Evolutionary conservation across 23 tunicate species (phyloP).

Genomic region (Aplidium turbinatum): DNA sequence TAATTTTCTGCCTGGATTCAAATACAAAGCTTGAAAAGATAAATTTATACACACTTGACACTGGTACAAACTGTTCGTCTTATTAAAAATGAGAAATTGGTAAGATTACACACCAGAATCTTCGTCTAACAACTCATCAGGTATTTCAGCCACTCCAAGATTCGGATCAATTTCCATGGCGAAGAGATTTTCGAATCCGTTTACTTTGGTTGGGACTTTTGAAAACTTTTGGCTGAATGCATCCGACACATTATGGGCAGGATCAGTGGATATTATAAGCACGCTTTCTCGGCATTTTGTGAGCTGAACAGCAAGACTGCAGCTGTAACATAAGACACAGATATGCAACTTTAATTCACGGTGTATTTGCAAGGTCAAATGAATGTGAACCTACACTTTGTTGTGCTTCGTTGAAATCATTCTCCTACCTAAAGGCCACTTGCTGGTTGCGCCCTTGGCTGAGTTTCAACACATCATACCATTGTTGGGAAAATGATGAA

Average conservation of each 20-base stretch:
- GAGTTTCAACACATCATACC: too few relatives aligned
- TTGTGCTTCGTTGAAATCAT: too few relatives aligned
- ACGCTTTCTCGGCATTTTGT: constrained; percentile 77
- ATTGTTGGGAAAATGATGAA: too few relatives aligned
- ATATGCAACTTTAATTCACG: neutral
- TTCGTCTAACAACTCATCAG: constrained; percentile 82
- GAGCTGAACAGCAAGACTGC: constrained; percentile 88
- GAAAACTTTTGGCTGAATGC: constrained; percentile 96
- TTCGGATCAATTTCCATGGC: constrained; percentile 99
- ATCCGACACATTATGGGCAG: constrained; percentile 97
- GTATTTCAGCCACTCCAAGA: constrained; percentile 86
- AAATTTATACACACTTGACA: too few relatives aligned
- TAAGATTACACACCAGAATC: constrained; percentile 44
- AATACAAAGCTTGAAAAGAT: too few relatives aligned
- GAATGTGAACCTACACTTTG: too few relatives aligned
- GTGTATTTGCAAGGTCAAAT: neutral
- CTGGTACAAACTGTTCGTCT: too few relatives aligned
- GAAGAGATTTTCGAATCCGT: constrained; percentile 79
- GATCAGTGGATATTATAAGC: constrained; percentile 94
- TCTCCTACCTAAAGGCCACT: too few relatives aligned
- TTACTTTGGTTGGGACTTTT: constrained; percentile 95
- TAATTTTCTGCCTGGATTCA: too few relatives aligned
- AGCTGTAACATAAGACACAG: constrained; percentile 37
- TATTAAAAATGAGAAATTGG: too few relatives aligned
- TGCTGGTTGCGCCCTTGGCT: too few relatives aligned